Conservation (phyloP, 2,797 vertebrate species). For the Gephyroberyx darwinii region DNA sequence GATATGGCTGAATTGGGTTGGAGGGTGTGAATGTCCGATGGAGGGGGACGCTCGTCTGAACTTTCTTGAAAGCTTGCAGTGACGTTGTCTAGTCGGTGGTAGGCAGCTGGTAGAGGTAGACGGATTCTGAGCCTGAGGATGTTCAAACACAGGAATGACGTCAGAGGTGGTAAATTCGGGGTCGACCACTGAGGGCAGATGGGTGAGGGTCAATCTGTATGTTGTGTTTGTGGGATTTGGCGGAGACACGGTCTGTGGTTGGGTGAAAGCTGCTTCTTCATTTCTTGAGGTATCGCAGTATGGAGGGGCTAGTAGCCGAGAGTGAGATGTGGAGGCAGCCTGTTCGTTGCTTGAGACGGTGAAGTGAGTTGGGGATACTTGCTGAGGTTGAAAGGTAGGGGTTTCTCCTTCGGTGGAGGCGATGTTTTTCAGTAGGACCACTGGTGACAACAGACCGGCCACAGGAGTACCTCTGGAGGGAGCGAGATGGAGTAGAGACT, state of each 20-base stretch:
- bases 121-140: background rate
- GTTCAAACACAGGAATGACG: background rate
- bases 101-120: background rate
- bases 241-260: background rate
- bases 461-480: conserved; percentile 6
- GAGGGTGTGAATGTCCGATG: background rate
- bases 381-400: background rate
- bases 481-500: background rate
- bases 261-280: background rate
- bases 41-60: background rate
- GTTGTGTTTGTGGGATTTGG: background rate
- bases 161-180: background rate
- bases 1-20: background rate
- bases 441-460: conserved; percentile 7
- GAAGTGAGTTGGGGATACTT: background rate
- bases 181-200: background rate
- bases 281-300: background rate
- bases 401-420: background rate
- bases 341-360: background rate
- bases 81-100: background rate
- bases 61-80: conserved; percentile 29
- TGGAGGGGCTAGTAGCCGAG: background rate
- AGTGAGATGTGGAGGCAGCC: background rate
- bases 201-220: background rate
- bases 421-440: conserved; percentile 38